Evolutionary conservation across 1,140 invertebrate species (phyloP).

Genomic region (Odontomachus brunneus): DNA sequence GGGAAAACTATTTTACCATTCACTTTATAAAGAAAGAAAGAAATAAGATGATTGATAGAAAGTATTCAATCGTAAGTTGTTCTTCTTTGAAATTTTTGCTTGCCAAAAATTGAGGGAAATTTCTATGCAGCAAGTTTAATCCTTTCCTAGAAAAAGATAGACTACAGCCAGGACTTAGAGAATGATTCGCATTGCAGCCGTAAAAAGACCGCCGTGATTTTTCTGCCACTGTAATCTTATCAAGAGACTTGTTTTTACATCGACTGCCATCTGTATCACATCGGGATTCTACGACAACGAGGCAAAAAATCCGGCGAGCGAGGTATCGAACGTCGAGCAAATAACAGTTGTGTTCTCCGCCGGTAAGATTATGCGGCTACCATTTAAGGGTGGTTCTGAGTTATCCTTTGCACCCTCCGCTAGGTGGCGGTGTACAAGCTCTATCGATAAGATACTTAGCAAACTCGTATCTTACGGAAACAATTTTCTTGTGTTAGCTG

Average conservation of each 20-base stretch:
- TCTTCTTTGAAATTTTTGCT: not conserved
- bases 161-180: no score
- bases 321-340: conserved; percentile 45
- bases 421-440: conserved; percentile 56
- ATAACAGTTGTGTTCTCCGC: conserved; percentile 27
- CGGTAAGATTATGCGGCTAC: conserved; percentile 49
- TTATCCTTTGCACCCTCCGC: conserved; percentile 54
- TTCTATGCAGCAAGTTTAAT: no score
- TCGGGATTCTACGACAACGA: not conserved
- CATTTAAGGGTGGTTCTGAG: conserved; percentile 27
- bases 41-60: not conserved
- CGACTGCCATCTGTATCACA: conserved; percentile 46
- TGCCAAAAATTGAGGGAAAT: not conserved
- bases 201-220: not conserved
- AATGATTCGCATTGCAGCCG: not conserved
- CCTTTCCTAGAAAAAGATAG: no score
- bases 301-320: conserved; percentile 19
- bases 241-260: conserved; percentile 23
- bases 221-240: not conserved
- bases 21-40: no score
- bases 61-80: not conserved
- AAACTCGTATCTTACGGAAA: conserved; percentile 16
- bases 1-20: not conserved
- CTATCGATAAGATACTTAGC: conserved; percentile 30
- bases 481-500: not conserved